phyloP scores from a whole-genome alignment of 2,113 vertebrate genomes.

The Megaptera novaeangliae region DNA sequence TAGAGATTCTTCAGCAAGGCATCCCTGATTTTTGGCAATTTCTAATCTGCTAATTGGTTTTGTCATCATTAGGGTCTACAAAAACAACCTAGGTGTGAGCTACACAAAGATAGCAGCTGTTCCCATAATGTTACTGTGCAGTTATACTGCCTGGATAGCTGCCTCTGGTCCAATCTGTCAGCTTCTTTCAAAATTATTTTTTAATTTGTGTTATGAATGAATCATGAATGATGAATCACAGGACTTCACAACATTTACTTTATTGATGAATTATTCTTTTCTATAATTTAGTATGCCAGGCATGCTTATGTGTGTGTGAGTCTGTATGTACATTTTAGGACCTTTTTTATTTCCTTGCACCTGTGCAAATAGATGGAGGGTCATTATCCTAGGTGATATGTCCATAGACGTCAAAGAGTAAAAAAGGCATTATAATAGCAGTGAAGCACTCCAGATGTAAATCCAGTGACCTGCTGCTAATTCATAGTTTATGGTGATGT shows the following conservation, averaged over 20 bases:
- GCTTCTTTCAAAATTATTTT: constrained; percentile 48
- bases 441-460: constrained; percentile 71
- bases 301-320: not conserved
- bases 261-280: constrained; percentile 43
- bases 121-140: constrained; percentile 22
- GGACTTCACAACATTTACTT: constrained; percentile 26
- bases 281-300: constrained; percentile 31
- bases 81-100: constrained; percentile 56
- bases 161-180: constrained; percentile 71
- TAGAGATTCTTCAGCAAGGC: constrained; percentile 58
- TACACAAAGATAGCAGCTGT: constrained; percentile 77
- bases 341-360: constrained; percentile 53
- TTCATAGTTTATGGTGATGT: constrained; percentile 73
- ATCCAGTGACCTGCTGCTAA: constrained; percentile 74
- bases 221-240: constrained; percentile 56
- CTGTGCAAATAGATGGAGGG: constrained; percentile 74
- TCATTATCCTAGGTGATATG: constrained; percentile 71
- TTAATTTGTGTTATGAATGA: constrained; percentile 61
- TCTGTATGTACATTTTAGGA: not conserved
- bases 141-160: constrained; percentile 58
- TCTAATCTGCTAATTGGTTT: constrained; percentile 76
- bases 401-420: constrained; percentile 71
- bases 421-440: constrained; percentile 65
- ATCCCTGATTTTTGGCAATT: constrained; percentile 71
- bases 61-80: constrained; percentile 60